These are phyloP conservation scores for Helicolenus hilgendorfi DNA, from an alignment of 2,797 vertebrate species.

Conservation along the genomic window DNA sequence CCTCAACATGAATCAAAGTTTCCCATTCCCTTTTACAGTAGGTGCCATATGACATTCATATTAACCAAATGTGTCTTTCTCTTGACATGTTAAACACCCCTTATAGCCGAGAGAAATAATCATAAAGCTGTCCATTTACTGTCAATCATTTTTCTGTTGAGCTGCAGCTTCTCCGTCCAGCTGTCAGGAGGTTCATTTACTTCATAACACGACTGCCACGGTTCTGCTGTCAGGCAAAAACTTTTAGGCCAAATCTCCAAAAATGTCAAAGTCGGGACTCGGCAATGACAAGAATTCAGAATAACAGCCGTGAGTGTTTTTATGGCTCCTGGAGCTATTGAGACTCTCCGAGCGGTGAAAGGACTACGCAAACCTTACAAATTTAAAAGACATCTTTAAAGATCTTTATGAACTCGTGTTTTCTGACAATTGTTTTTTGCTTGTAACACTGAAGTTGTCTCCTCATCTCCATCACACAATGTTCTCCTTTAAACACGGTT, in stretches of 20 bases:
- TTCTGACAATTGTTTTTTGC: background rate
- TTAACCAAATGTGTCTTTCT: background rate
- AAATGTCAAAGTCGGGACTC: background rate
- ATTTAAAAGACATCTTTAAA: background rate
- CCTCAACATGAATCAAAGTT: background rate
- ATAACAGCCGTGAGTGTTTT: background rate
- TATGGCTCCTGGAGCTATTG: background rate
- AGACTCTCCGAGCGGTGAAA: background rate
- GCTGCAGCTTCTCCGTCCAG: background rate
- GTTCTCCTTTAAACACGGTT: background rate
- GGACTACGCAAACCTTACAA: background rate
- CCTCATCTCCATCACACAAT: background rate
- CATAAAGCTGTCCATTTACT: background rate
- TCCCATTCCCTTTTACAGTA: background rate
- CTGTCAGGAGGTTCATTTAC: background rate
- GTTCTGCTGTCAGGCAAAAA: background rate
- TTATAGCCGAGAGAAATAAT: background rate
- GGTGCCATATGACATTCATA: background rate
- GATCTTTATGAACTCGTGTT: background rate
- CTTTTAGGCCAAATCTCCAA: background rate
- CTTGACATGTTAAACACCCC: background rate
- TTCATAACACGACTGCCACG: background rate
- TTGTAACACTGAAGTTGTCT: background rate
- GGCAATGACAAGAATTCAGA: conserved; percentile 22
- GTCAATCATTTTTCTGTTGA: background rate